Evolutionary conservation across 2,797 vertebrate genomes (phyloP), one percentile per base, ranked within the genome.

Genomic region (Naso thynnoides): DNA sequence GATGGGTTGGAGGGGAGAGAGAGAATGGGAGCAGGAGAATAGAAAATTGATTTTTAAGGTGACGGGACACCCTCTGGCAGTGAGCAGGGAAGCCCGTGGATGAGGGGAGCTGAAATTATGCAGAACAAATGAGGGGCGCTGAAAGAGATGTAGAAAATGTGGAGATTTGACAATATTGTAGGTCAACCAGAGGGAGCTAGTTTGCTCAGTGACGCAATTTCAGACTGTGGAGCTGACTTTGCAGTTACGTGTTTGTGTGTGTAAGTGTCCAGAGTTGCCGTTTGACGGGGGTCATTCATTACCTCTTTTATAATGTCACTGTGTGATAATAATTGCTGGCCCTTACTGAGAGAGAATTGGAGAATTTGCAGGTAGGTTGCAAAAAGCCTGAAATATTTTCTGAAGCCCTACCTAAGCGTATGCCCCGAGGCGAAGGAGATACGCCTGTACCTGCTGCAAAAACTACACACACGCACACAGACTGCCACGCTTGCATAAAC

Each of bases 321-420:
- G 29, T 68, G 52, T 56, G 54, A 52, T 79, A 44, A 81, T 76
- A 36, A 29, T 61, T 45, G 75, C 76, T 74, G 55, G 50, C 50
- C 26, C 42, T 52, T 31, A 45, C 41, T 54, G 55, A 19, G 14
- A 70, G 38, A 66, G 59, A 75, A 54, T 72, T 69, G 14, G 6
- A 85, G 11, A 85, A 36, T 53, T 7, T 36, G 76, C 47, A 82
- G 48, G 70, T 57, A 10, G 16, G 57, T 53, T 71, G 48, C 62
- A 67, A 81, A 86, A 82, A 56, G 73, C 86, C n/a, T 70, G 72
- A 92, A 88, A 91, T 94, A 90, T 89, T 93, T 94, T 94, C 89
- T 88, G 75, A 88, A 88, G 91, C 93, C 91, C 91, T 93, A 94
- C 93, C 92, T 93, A 78, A 88, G 90, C 7, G 10, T 89, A 87